phyloP scores from a whole-genome alignment of 2,113 vertebrate genomes.

The Anser cygnoides region DNA sequence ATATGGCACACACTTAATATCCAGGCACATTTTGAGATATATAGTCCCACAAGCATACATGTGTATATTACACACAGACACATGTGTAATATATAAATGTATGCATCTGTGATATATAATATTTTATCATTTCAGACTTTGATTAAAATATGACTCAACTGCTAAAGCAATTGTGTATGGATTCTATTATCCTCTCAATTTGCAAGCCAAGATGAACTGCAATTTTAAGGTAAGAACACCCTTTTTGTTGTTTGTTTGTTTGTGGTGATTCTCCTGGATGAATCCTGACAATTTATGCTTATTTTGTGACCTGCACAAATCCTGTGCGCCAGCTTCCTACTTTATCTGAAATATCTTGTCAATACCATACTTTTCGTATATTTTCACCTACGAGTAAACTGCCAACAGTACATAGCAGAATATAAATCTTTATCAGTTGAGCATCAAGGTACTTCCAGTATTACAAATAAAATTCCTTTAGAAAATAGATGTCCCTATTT shows the following conservation, averaged over 20 bases:
- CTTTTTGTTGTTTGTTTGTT: too few relatives aligned
- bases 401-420: accelerated
- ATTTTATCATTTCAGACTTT: not conserved
- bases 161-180: not conserved
- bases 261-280: not conserved
- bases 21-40: too few relatives aligned
- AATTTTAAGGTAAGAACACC: constrained; percentile 59
- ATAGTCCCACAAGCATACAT: not conserved
- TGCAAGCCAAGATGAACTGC: constrained; percentile 50
- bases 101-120: too few relatives aligned
- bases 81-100: too few relatives aligned
- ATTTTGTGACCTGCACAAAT: not conserved
- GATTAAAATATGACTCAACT: too few relatives aligned
- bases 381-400: not conserved
- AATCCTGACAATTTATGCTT: not conserved
- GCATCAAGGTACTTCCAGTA: not conserved
- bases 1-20: too few relatives aligned
- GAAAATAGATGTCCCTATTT: not conserved
- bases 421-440: accelerated
- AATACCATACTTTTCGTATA: not conserved
- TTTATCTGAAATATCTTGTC: accelerated
- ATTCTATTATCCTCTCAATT: constrained; percentile 55
- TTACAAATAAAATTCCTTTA: not conserved
- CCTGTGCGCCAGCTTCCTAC: not conserved
- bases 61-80: too few relatives aligned